Conservation (phyloP, 2,888 invertebrate genomes). For the Yponomeuta plumbellus region DNA sequence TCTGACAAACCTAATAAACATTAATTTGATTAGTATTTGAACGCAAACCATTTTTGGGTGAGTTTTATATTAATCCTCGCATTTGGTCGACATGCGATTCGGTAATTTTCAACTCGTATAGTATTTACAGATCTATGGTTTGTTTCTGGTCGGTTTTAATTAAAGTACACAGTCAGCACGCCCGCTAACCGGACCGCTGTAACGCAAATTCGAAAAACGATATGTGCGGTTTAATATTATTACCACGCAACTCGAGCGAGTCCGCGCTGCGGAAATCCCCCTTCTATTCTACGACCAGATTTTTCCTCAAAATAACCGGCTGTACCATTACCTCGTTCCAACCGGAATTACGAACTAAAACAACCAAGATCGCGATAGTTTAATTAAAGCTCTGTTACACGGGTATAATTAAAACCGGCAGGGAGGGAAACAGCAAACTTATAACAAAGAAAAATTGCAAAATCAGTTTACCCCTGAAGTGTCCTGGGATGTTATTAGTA, state of each 20-base stretch:
- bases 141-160: not conserved
- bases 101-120: too few species aligned
- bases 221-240: constrained; percentile 3
- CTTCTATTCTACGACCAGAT: too few species aligned
- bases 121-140: not conserved
- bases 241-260: not conserved
- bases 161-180: not conserved
- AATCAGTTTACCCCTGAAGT: constrained; percentile 3
- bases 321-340: too few species aligned
- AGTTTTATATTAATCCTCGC: too few species aligned
- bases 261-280: not conserved
- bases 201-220: not conserved
- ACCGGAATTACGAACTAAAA: not conserved
- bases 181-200: not conserved
- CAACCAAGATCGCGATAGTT: not conserved
- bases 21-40: too few species aligned
- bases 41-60: too few species aligned
- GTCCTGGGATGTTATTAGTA: constrained; percentile 18
- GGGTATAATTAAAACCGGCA: not conserved
- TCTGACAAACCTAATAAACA: too few species aligned
- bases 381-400: not conserved
- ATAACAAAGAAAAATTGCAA: constrained; percentile 1
- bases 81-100: too few species aligned
- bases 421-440: not conserved
- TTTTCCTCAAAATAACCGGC: too few species aligned